A percentile compares a stretch with the other conserved stretches of the same genome.
phyloP scores from a whole-genome alignment of 2,113 vertebrate genomes.

The Lophochroa leadbeateri region DNA sequence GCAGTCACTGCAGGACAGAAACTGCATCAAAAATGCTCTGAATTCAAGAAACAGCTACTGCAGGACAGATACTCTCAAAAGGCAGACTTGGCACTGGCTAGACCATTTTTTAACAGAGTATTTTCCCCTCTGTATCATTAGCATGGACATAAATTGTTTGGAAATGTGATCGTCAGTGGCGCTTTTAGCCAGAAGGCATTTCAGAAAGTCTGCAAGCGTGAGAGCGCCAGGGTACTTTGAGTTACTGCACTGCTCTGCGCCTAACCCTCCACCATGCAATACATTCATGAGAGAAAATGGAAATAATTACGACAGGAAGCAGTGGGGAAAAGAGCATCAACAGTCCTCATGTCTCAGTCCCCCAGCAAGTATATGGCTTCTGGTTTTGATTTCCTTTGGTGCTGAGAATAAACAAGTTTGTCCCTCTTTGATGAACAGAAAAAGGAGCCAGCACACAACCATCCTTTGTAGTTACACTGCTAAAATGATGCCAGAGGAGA shows the following conservation, averaged over 20 bases:
- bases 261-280: neutral
- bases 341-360: neutral
- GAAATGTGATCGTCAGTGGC: neutral
- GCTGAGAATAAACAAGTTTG: neutral
- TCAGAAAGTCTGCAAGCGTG: neutral
- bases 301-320: constrained; percentile 27
- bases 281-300: neutral
- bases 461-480: neutral
- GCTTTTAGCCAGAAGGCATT: neutral
- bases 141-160: neutral
- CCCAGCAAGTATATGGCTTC: neutral
- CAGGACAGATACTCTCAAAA: neutral
- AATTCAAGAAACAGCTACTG: neutral
- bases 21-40: neutral
- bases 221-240: accelerated
- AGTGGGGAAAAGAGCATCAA: neutral
- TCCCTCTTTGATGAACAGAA: neutral
- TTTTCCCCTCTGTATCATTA: neutral
- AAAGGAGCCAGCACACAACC: neutral
- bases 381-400: constrained; percentile 28
- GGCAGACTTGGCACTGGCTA: neutral
- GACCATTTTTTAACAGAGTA: neutral
- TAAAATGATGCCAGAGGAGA: neutral
- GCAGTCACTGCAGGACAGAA: neutral
- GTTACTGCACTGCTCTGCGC: neutral